Evolutionary conservation across 2,888 invertebrate species (phyloP), one percentile per base, ranked within the genome.

Genomic region (Nomada flava): DNA sequence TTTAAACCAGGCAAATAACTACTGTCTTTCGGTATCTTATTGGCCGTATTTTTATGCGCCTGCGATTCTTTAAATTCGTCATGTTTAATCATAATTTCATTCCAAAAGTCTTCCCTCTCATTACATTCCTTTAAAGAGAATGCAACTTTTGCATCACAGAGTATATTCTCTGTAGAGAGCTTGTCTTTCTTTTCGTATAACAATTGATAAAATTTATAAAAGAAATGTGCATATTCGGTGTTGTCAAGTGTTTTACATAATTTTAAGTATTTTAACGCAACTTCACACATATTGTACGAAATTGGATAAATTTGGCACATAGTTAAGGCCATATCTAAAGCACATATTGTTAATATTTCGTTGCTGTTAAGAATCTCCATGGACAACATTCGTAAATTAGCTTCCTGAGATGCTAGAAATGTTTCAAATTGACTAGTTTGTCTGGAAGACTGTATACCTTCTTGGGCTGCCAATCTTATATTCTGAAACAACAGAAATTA

Each of bases 271-370:
- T 93, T 93, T 71, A 89, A 88, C 0, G 93, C 92, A 1, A 93
- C 90, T 29, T 93, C 91, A 26, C 92, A 88, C 2, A 93, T 75
- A 79, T 89, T 92, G 1, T 78, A 77, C 0, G 93, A 93, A 36
- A 89, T 86, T 15, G 89, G 85, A 23, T 78, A 64, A 5, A 85
- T 89, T 3, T 83, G 84, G 42, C 90, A 85, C 63, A 90, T 85
- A 13, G 94, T 94, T 44, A 94, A 69, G 5, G 93, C 92, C n/a
- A 94, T 79, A 81, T 94, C 94, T 7, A 93, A 60, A 0, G 89
- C 88, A 15, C 91, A 89, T 59, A 94, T 83, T 4, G 91, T 89
- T 68, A 93, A 79, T 23, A 91, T 86, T 44, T 93, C 90, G 11
- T 91, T 88, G 4, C 79, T 82, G 23, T 73, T 89, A 15, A 74